phyloP scores from a whole-genome alignment of 2,113 vertebrate species.

The Coregonus clupeaformis region DNA sequence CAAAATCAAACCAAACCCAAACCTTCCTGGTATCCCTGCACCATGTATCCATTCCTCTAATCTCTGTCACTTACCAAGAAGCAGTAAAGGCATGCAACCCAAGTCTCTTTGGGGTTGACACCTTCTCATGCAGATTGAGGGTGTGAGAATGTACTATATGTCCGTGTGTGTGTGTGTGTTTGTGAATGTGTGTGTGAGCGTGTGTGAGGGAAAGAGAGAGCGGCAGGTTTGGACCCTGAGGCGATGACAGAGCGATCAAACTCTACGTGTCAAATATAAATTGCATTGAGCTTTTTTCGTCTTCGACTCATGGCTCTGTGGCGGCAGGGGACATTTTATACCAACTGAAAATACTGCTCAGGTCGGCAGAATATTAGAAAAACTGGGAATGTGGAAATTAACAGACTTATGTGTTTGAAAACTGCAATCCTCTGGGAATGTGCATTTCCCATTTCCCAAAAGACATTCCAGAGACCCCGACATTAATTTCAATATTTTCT shows the following conservation, averaged over 20 bases:
- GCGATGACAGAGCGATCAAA: slow-evolving; percentile 81
- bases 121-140: background rate
- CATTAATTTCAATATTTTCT: slow-evolving; percentile 31
- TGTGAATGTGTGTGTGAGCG: background rate
- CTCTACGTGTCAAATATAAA: slow-evolving; percentile 80
- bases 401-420: slow-evolving; percentile 64
- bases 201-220: slow-evolving; percentile 33
- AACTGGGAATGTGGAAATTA: slow-evolving; percentile 67
- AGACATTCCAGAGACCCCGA: slow-evolving; percentile 47
- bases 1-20: background rate
- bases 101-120: background rate
- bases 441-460: slow-evolving; percentile 58
- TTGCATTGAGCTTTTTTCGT: slow-evolving; percentile 80
- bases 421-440: slow-evolving; percentile 54
- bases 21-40: background rate
- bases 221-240: slow-evolving; percentile 67
- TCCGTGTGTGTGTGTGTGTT: slow-evolving; percentile 1
- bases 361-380: slow-evolving; percentile 69
- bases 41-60: background rate
- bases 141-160: background rate
- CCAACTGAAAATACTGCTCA: slow-evolving; percentile 75
- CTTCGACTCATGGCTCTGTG: slow-evolving; percentile 68
- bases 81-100: background rate
- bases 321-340: slow-evolving; percentile 73
- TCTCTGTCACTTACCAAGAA: background rate